phyloP scores from a whole-genome alignment of 2,113 vertebrate species.

The Pteropus alecto region DNA sequence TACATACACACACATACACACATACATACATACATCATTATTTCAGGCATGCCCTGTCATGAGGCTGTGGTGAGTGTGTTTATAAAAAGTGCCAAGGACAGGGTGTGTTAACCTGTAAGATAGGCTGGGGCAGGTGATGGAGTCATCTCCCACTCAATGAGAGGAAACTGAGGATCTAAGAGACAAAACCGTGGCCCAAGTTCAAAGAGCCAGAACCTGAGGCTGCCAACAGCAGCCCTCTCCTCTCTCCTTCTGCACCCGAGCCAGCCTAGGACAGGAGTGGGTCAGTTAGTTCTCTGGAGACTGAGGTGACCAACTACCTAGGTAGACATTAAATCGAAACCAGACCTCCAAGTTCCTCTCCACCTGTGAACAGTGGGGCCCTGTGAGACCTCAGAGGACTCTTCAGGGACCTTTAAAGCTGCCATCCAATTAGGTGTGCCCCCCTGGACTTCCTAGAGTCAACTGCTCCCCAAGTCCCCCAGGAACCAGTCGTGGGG shows the following conservation, averaged over 20 bases:
- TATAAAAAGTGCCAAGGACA: background rate
- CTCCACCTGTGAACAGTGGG: background rate
- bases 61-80: background rate
- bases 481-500: background rate
- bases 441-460: background rate
- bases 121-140: background rate
- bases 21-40: background rate
- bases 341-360: background rate
- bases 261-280: background rate
- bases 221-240: background rate
- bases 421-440: no score
- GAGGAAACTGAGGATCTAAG: background rate
- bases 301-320: background rate
- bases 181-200: background rate
- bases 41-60: background rate
- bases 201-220: background rate
- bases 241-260: background rate
- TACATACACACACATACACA: rapidly evolving
- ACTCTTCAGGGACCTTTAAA: background rate
- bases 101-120: background rate
- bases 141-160: background rate
- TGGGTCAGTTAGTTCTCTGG: no score
- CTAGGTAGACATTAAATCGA: background rate
- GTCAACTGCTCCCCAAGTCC: background rate
- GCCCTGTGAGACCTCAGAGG: background rate